These are phyloP conservation scores for Calliopsis andreniformis DNA, from an alignment of 1,140 invertebrate genomes.

Conservation along the genomic window DNA sequence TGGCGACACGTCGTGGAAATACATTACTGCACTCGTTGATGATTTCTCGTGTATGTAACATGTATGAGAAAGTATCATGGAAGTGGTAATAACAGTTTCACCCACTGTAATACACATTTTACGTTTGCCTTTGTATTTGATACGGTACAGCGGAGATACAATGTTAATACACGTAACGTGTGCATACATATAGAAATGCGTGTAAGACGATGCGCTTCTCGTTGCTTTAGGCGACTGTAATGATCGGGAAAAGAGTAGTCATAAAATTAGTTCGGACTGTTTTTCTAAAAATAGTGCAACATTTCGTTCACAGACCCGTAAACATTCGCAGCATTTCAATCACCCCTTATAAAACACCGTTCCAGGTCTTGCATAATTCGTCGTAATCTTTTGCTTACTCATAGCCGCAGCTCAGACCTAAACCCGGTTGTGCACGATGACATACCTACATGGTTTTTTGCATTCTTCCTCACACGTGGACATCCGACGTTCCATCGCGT, in stretches of 20 bases:
- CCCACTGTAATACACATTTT: background rate
- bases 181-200: background rate
- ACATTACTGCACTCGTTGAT: constrained; percentile 5
- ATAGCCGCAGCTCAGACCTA: background rate
- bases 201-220: background rate
- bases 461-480: too few relatives aligned
- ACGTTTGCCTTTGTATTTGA: background rate
- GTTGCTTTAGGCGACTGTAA: background rate
- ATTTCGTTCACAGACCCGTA: background rate
- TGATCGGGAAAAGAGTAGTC: background rate
- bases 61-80: constrained; percentile 11
- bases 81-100: constrained; percentile 15
- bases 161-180: background rate
- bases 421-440: background rate
- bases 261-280: background rate
- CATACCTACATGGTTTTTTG: background rate
- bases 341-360: background rate
- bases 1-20: background rate
- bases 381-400: constrained; percentile 23
- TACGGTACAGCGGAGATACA: background rate
- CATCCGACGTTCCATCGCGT: background rate
- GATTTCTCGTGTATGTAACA: constrained; percentile 7
- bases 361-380: constrained; percentile 31
- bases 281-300: constrained; percentile 4
- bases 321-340: background rate